Conservation (phyloP, 2,113 vertebrate genomes). For the Sceloporus undulatus region DNA sequence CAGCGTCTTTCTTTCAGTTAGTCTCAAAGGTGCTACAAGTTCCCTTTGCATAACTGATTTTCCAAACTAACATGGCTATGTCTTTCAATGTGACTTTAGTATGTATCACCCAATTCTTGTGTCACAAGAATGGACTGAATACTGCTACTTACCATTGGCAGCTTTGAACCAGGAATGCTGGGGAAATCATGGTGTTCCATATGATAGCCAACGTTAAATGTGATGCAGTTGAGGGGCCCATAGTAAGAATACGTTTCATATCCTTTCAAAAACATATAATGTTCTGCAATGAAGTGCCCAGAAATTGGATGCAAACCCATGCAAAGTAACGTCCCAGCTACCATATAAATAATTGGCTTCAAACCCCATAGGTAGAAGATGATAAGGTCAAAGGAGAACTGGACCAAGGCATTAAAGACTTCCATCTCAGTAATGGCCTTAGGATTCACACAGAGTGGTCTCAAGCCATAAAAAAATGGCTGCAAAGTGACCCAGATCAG, state of each 20-base stretch:
- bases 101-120: neutral
- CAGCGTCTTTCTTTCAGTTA: no score
- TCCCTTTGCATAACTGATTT: no score
- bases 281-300: conserved; percentile 97
- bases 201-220: conserved; percentile 98
- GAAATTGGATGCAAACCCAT: conserved; percentile 97
- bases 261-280: conserved; percentile 97
- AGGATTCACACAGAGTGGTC: conserved; percentile 91
- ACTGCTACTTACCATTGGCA: conserved; percentile 87
- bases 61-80: no score
- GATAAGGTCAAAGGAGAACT: conserved; percentile 81
- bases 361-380: conserved; percentile 88
- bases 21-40: no score
- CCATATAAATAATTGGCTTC: conserved; percentile 91
- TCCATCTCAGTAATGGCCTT: conserved; percentile 90
- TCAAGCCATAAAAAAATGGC: conserved; percentile 89
- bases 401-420: conserved; percentile 84
- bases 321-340: conserved; percentile 89
- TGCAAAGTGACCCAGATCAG: conserved; percentile 92
- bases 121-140: conserved; percentile 14
- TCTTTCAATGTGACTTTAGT: neutral
- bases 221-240: conserved; percentile 91
- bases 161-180: conserved; percentile 92
- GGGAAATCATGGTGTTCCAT: conserved; percentile 99
- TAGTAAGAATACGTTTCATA: conserved; percentile 99